A percentile compares a stretch with the other conserved stretches of the same genome.
Evolutionary conservation across 1,140 invertebrate species (phyloP).

Genomic region (Ceratina calcarata): DNA sequence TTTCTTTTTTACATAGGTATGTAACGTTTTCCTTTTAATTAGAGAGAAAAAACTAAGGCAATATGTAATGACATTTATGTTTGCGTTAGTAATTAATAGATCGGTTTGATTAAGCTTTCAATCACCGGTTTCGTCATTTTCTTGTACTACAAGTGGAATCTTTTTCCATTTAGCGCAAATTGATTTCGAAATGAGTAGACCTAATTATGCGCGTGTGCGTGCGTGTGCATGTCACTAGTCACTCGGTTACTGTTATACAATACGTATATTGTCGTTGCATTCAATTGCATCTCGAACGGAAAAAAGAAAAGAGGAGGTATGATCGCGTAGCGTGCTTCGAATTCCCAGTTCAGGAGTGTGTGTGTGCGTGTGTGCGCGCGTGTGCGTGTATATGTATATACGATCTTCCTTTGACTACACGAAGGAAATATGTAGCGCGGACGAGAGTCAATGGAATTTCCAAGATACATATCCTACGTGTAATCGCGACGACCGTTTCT

Average conservation of each 20-base stretch:
- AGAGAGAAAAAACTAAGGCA: no score
- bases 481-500: background rate
- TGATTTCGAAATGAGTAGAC: no score
- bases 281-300: no score
- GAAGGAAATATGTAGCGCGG: background rate
- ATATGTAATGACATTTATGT: no score
- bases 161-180: no score
- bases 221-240: background rate
- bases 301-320: constrained; percentile 19
- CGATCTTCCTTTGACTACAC: background rate
- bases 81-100: no score
- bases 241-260: background rate
- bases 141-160: no score
- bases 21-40: no score
- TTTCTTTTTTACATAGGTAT: no score
- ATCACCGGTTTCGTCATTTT: no score
- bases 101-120: no score
- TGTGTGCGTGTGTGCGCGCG: no score
- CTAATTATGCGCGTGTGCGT: background rate
- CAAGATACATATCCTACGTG: background rate
- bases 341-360: constrained; percentile 7
- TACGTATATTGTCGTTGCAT: background rate
- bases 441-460: background rate
- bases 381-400: background rate
- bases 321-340: constrained; percentile 9